Conservation (phyloP, 1,140 invertebrate species). For the Nixonia krombeini region DNA sequence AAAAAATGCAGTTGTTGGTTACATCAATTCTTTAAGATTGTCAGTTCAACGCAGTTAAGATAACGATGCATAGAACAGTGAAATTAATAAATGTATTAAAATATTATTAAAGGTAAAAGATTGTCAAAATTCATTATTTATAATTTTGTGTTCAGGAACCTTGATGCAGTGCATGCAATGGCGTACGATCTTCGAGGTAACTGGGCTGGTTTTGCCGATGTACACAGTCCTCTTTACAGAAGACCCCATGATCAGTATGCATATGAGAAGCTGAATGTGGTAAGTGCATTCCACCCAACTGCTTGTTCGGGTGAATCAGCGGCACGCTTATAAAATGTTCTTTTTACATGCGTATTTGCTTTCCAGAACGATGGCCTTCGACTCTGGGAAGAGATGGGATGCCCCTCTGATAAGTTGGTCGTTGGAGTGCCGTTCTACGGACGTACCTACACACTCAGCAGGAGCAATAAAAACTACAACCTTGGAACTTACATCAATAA, state of each 20-base stretch:
- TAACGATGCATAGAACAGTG: too few species aligned
- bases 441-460: slow-evolving; percentile 83
- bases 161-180: slow-evolving; percentile 91
- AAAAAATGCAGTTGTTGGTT: not conserved
- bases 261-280: slow-evolving; percentile 90
- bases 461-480: slow-evolving; percentile 85
- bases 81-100: too few species aligned
- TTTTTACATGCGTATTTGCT: slow-evolving; percentile 1
- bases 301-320: not conserved
- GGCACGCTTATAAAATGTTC: not conserved
- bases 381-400: slow-evolving; percentile 89
- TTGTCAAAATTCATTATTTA: too few species aligned
- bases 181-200: slow-evolving; percentile 92
- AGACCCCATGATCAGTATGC: slow-evolving; percentile 89
- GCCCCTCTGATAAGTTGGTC: slow-evolving; percentile 88
- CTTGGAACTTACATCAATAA: slow-evolving; percentile 89
- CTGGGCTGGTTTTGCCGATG: slow-evolving; percentile 91
- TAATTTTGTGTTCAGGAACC: slow-evolving; percentile 64
- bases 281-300: slow-evolving; percentile 69
- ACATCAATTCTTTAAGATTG: not conserved
- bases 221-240: slow-evolving; percentile 87
- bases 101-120: too few species aligned
- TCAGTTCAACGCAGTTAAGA: too few species aligned
- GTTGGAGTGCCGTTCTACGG: slow-evolving; percentile 92
- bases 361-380: slow-evolving; percentile 85